phyloP scores from a whole-genome alignment of 2,797 vertebrate species.

The Acrocephalus scirpaceus region DNA sequence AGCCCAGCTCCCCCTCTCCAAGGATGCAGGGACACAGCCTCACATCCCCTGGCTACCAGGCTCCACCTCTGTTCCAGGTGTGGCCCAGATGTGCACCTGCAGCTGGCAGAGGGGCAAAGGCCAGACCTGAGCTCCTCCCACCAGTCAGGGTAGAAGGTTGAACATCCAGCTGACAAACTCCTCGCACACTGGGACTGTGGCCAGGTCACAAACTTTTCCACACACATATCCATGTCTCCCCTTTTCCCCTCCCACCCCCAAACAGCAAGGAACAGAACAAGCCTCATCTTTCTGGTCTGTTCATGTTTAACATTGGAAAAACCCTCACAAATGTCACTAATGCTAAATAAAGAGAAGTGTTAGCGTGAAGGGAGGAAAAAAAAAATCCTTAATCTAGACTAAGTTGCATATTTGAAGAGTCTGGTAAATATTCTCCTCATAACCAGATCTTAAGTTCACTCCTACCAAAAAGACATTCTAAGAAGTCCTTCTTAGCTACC shows the following conservation, averaged over 20 bases:
- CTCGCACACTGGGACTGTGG: background rate
- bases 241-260: background rate
- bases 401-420: slow-evolving; percentile 81
- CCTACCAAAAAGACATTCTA: slow-evolving; percentile 73
- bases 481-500: slow-evolving; percentile 64
- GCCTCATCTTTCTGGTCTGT: slow-evolving; percentile 33
- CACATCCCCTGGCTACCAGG: background rate
- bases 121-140: rapidly evolving
- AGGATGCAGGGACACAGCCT: background rate
- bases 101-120: background rate
- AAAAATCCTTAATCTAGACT: slow-evolving; percentile 75
- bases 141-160: background rate
- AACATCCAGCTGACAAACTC: background rate
- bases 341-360: slow-evolving; percentile 71
- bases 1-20: rapidly evolving
- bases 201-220: background rate
- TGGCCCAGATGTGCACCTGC: background rate
- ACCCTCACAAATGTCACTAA: slow-evolving; percentile 74
- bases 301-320: slow-evolving; percentile 63
- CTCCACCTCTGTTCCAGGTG: rapidly evolving
- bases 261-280: slow-evolving; percentile 41
- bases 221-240: background rate
- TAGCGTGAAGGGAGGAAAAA: slow-evolving; percentile 71
- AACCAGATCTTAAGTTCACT: slow-evolving; percentile 73
- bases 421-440: slow-evolving; percentile 74